A percentile compares a stretch with the other conserved stretches of the same genome.
Conservation (phyloP, 2,797 vertebrate species). For the Micromesistius poutassou region DNA sequence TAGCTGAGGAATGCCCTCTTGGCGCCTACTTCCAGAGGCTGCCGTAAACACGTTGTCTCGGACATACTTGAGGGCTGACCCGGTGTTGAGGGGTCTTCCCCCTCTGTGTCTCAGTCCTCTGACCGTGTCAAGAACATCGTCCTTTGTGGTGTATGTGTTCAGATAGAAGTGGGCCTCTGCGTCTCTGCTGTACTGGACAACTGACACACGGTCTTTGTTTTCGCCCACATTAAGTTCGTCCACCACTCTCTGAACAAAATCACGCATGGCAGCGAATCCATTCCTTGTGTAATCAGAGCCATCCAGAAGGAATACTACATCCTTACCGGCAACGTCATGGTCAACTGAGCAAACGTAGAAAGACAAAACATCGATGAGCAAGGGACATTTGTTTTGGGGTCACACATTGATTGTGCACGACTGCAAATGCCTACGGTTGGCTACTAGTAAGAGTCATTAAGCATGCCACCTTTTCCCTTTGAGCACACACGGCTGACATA, state of each 20-base stretch:
- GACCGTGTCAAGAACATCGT: constrained; percentile 65
- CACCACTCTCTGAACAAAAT: too few species aligned
- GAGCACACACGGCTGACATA: too few species aligned
- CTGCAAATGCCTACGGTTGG: too few species aligned
- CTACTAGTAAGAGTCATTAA: too few species aligned
- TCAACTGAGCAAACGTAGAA: constrained; percentile 23
- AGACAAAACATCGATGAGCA: not conserved
- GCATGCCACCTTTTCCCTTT: too few species aligned
- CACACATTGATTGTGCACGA: too few species aligned
- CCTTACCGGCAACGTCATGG: constrained; percentile 19
- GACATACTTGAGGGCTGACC: constrained; percentile 75
- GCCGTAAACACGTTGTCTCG: constrained; percentile 43
- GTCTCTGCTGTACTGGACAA: constrained; percentile 71
- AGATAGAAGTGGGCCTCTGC: constrained; percentile 72
- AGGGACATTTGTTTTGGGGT: constrained; percentile 8
- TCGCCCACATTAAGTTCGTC: too few species aligned
- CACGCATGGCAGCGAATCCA: too few species aligned
- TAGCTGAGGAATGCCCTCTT: constrained; percentile 46
- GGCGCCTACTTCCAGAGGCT: constrained; percentile 41
- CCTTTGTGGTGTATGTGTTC: constrained; percentile 73
- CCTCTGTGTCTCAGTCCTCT: constrained; percentile 67
- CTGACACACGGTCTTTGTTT: constrained; percentile 31
- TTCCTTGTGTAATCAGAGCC: constrained; percentile 71
- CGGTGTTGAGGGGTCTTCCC: constrained; percentile 69
- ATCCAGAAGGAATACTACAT: constrained; percentile 57